Percentiles rank a stretch among this genome's conserved stretches.
Evolutionary conservation across 2,888 invertebrate genomes (phyloP).

Genomic region (Ligdia adustata): DNA sequence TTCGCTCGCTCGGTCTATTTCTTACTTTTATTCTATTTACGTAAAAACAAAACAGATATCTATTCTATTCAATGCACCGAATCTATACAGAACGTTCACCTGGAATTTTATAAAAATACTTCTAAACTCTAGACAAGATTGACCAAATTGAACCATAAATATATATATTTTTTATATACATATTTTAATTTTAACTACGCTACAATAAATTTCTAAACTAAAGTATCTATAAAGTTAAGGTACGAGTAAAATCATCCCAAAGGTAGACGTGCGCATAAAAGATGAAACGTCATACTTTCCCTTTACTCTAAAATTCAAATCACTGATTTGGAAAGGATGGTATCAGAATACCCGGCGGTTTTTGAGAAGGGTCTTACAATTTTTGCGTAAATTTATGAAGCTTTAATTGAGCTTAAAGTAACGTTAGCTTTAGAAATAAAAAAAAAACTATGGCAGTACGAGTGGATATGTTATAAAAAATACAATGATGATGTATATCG

Average conservation of each 20-base stretch:
- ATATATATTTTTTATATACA: no score
- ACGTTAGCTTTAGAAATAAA: no score
- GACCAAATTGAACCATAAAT: slow-evolving; percentile 21
- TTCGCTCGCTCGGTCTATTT: no score
- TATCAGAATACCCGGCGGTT: slow-evolving; percentile 15
- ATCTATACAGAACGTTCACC: no score
- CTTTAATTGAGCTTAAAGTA: background rate
- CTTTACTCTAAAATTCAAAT: slow-evolving; percentile 24
- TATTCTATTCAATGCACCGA: slow-evolving; percentile 24
- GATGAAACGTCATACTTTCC: slow-evolving; percentile 13
- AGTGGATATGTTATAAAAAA: no score
- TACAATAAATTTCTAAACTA: no score
- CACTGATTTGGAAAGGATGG: slow-evolving; percentile 24
- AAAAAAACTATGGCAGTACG: no score
- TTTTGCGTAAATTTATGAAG: slow-evolving; percentile 1
- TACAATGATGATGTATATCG: no score
- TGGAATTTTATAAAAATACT: slow-evolving; percentile 28
- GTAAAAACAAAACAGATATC: no score
- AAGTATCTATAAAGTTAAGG: no score
- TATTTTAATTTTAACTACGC: no score
- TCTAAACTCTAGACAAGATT: slow-evolving; percentile 22
- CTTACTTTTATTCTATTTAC: no score
- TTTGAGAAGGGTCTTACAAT: slow-evolving; percentile 18
- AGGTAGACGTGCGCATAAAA: slow-evolving; percentile 16
- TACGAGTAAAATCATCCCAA: slow-evolving; percentile 13